phyloP scores from a whole-genome alignment of 2,888 invertebrate species.

The Melanostoma mellinum region DNA sequence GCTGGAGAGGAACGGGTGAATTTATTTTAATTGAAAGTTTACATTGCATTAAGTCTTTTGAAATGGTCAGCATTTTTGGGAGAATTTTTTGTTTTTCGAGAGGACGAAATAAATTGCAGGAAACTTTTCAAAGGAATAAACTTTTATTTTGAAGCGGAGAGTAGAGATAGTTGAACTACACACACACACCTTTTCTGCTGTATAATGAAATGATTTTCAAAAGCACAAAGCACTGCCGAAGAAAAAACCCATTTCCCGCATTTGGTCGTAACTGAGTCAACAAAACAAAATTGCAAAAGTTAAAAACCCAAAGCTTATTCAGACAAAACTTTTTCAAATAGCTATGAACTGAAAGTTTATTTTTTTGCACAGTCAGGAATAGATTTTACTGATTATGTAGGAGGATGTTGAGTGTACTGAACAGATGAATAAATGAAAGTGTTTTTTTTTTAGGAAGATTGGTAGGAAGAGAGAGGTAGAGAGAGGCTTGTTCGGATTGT shows the following conservation, averaged over 20 bases:
- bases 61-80: conserved; percentile 28
- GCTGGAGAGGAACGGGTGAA: conserved; percentile 3
- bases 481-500: no score
- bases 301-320: conserved; percentile 37
- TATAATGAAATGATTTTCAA: no score
- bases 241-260: neutral
- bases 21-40: conserved; percentile 67
- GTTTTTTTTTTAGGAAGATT: no score
- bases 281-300: conserved; percentile 34
- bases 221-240: conserved; percentile 4
- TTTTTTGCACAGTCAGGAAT: neutral
- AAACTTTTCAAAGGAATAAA: conserved; percentile 42
- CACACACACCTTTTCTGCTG: no score
- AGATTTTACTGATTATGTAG: no score
- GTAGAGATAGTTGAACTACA: no score
- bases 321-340: conserved; percentile 33
- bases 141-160: conserved; percentile 15
- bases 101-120: conserved; percentile 19
- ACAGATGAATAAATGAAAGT: no score
- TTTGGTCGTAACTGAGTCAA: neutral
- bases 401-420: no score
- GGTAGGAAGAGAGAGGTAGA: no score
- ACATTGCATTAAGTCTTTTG: conserved; percentile 48
- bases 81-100: conserved; percentile 4
- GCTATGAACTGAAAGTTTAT: conserved; percentile 1